Evolutionary conservation across 2,888 invertebrate species (phyloP).

Genomic region (Hedya salicella): DNA sequence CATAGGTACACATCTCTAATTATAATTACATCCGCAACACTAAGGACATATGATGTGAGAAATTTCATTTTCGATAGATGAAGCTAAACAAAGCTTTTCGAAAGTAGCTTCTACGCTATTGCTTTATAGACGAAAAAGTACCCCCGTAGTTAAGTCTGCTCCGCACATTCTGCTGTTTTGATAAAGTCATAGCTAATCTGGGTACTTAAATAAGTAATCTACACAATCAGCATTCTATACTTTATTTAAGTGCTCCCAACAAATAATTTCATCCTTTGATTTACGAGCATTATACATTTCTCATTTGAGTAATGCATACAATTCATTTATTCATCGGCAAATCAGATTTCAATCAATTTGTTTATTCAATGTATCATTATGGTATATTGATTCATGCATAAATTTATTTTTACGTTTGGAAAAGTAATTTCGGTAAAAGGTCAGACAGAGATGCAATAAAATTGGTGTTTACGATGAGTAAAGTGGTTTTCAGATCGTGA

Average conservation of each 20-base stretch:
- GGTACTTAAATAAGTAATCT: neutral
- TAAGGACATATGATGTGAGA: too few species aligned
- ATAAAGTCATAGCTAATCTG: neutral
- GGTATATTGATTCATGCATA: conserved; percentile 7
- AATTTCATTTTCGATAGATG: too few species aligned
- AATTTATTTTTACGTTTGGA: conserved; percentile 2
- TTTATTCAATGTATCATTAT: conserved; percentile 14
- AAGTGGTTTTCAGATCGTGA: neutral
- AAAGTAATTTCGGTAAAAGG: conserved; percentile 29
- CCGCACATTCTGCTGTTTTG: neutral
- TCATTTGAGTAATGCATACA: conserved; percentile 13
- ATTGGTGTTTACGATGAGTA: conserved; percentile 13
- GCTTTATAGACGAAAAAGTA: too few species aligned
- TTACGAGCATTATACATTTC: neutral
- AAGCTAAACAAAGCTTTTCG: too few species aligned
- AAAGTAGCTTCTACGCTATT: too few species aligned
- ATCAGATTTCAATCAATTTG: conserved; percentile 25
- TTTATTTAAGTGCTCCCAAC: neutral
- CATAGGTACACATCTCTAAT: too few species aligned
- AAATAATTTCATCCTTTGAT: neutral
- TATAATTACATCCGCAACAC: too few species aligned
- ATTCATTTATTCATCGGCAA: neutral
- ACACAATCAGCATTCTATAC: neutral
- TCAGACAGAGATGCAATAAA: conserved; percentile 11
- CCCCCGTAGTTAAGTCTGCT: too few species aligned